Evolutionary conservation across 1,140 invertebrate species (phyloP).

Genomic region (Augochlora pura): DNA sequence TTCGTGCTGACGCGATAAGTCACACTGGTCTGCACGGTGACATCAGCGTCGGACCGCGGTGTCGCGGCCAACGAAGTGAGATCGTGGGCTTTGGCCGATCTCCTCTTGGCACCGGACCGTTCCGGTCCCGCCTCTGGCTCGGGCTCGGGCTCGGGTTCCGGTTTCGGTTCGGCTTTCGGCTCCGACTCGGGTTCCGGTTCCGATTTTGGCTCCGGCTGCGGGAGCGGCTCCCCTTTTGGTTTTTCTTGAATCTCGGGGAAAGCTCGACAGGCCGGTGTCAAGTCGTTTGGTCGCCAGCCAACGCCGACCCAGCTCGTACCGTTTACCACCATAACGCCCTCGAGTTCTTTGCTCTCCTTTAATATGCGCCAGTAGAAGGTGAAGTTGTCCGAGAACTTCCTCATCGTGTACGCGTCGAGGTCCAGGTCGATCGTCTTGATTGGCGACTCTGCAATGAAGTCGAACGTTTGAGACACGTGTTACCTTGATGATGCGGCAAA

Average conservation of each 20-base stretch:
- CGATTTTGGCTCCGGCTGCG: conserved; percentile 75
- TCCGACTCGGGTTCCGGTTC: conserved; percentile 65
- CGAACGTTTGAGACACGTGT: too few species aligned
- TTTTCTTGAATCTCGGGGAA: conserved; percentile 85
- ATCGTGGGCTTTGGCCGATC: conserved; percentile 75
- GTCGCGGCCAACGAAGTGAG: conserved; percentile 54
- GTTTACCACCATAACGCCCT: conserved; percentile 91
- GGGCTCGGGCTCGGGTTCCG: conserved; percentile 63
- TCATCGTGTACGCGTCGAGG: conserved; percentile 85
- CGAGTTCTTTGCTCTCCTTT: conserved; percentile 89
- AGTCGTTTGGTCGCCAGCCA: conserved; percentile 88
- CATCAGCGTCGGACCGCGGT: conserved; percentile 75
- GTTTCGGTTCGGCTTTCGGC: conserved; percentile 69
- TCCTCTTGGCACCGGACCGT: conserved; percentile 69
- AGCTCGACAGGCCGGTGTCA: conserved; percentile 88
- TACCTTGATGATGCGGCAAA: too few species aligned
- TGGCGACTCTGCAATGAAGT: conserved; percentile 82
- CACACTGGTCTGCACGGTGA: conserved; percentile 86
- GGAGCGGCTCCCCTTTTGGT: conserved; percentile 70
- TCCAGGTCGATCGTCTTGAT: conserved; percentile 85
- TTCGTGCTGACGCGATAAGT: conserved; percentile 86
- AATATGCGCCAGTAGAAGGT: conserved; percentile 91
- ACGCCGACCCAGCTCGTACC: conserved; percentile 92
- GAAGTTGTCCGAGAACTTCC: conserved; percentile 86
- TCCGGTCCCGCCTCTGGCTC: conserved; percentile 69